Conservation (phyloP, 2,797 vertebrate genomes). For the Trachops cirrhosus region DNA sequence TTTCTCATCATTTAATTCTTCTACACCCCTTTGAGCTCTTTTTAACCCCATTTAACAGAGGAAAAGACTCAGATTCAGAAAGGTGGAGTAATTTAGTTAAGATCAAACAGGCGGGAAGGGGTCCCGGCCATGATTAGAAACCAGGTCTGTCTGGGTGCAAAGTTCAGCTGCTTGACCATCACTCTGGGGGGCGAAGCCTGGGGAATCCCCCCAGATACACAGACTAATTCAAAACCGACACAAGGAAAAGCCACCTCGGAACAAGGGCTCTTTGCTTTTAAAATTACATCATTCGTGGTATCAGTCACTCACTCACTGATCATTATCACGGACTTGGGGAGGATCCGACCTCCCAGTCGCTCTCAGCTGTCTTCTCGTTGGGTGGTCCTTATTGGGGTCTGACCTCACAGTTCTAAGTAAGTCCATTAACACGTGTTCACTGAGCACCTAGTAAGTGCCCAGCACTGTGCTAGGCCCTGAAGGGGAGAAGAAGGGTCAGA, state of each 20-base stretch:
- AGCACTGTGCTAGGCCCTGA: background rate
- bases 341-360: background rate
- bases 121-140: background rate
- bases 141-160: background rate
- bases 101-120: background rate
- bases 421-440: background rate
- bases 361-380: background rate
- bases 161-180: background rate
- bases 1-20: background rate
- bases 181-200: rapidly evolving
- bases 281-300: no score
- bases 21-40: background rate
- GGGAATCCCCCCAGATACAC: background rate
- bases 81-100: background rate
- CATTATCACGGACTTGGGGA: background rate
- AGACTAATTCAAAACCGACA: background rate
- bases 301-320: background rate
- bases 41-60: background rate
- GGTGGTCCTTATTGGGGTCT: background rate
- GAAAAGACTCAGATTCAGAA: background rate
- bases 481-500: background rate
- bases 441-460: background rate
- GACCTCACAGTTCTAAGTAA: background rate
- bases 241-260: background rate
- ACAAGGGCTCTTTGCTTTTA: background rate